Evolutionary conservation across 2,797 vertebrate species (phyloP), one percentile per base, ranked within the genome.

Genomic region (Setipinna tenuifilis): DNA sequence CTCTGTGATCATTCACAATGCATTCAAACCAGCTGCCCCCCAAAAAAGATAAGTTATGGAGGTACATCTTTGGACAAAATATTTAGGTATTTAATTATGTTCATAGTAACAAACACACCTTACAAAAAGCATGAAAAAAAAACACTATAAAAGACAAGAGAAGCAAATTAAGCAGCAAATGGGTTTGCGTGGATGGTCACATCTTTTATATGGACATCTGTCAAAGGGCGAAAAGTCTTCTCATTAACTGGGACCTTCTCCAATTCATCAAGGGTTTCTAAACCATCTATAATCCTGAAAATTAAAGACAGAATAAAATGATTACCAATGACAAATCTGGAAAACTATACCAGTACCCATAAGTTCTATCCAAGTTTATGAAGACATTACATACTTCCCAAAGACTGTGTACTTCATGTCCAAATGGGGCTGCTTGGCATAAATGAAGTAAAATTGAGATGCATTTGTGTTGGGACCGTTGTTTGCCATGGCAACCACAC

Each of bases 401-500:
- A 35, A 81, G 50, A n/a, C 62, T 9, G 19, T 99, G 89, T 99
- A 99, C 92, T 99, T 99, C 98, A 99, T 99, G 91, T 99, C 98
- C 88, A 99, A 93, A 85, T 99, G 98, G 0, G 98, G 98, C 89
- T 99, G 98, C 91, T 99, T 99, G 88, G 96, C 98, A 0, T 99
- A 99, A 0, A 98, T 99, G 93, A 99, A 97, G 94, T 96, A 99
- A 93, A 99, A 99, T 91, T 99, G 98, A 0, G 98, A 98, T 46
- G 96, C 97, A 59, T 98, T 99, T 14, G 97, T 98, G 92, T 98
- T 98, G 0, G 98, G 97, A 23, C 98, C 98, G 9, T 96, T 99
- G 92, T 99, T 99, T 46, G 98, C 98, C 98, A 99, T 98, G 0
- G 98, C 98, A 81, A 99, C 98, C 2, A 99, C 98, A n/a, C 98